Conservation (phyloP, 1,140 invertebrate species). For the Dendrolimus kikuchii region DNA sequence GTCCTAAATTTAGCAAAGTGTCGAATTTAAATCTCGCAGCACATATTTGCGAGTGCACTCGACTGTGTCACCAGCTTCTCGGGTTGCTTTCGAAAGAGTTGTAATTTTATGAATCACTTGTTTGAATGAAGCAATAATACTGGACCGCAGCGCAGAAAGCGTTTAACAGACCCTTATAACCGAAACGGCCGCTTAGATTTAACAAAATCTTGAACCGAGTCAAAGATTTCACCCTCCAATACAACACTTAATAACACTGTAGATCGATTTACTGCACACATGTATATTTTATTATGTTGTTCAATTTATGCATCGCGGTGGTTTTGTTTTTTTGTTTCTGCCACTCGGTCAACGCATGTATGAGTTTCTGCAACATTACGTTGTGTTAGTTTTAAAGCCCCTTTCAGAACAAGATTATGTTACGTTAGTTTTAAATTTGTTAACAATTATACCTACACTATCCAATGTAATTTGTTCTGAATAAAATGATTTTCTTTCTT, state of each 20-base stretch:
- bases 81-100: slow-evolving; percentile 37
- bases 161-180: slow-evolving; percentile 21
- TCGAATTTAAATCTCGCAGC: slow-evolving; percentile 16
- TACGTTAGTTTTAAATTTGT: no score
- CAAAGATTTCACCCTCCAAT: slow-evolving; percentile 41
- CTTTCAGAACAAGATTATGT: no score
- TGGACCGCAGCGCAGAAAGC: slow-evolving; percentile 36
- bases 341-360: not conserved
- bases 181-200: slow-evolving; percentile 26
- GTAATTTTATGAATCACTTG: slow-evolving; percentile 68
- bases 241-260: slow-evolving; percentile 45
- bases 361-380: not conserved
- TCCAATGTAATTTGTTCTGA: no score
- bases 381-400: no score
- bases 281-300: slow-evolving; percentile 12
- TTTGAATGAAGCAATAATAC: slow-evolving; percentile 62
- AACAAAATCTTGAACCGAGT: slow-evolving; percentile 9
- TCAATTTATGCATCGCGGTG: not conserved
- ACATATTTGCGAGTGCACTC: slow-evolving; percentile 34
- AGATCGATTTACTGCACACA: slow-evolving; percentile 31
- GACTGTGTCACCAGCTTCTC: slow-evolving; percentile 38
- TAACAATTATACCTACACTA: no score
- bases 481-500: no score
- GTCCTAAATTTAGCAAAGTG: slow-evolving; percentile 6
- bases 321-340: not conserved